A percentile compares a stretch with the other conserved stretches of the same genome.
Conservation (phyloP, 1,140 invertebrate species). For the Plectus sambesii region DNA sequence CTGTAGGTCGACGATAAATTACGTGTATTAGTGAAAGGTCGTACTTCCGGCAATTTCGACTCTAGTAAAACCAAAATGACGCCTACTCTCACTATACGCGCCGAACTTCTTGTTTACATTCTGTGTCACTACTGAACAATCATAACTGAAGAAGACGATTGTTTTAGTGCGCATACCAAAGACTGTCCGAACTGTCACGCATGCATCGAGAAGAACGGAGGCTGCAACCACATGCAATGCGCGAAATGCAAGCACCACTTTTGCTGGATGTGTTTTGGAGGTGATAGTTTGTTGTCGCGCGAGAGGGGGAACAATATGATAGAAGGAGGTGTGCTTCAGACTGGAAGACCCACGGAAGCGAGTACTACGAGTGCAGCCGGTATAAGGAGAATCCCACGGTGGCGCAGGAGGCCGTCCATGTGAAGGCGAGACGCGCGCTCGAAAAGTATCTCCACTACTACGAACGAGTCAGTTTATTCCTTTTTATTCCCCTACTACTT, state of each 20-base stretch:
- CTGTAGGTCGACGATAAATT: no score
- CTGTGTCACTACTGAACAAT: no score
- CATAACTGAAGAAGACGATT: no score
- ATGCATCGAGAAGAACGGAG: conserved; percentile 99
- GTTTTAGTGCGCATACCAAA: conserved; percentile 42
- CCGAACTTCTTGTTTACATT: no score
- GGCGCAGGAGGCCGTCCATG: conserved; percentile 85
- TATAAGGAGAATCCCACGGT: conserved; percentile 98
- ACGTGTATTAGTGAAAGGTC: no score
- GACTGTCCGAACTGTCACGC: conserved; percentile 96
- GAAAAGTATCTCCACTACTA: conserved; percentile 99
- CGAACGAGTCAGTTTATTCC: conserved; percentile 96
- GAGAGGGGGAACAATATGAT: neutral
- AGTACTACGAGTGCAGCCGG: conserved; percentile 97
- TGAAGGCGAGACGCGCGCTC: conserved; percentile 77
- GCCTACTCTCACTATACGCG: no score
- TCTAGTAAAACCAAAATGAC: no score
- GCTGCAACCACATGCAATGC: conserved; percentile 98
- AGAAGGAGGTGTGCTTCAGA: conserved; percentile 51
- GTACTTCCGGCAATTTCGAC: no score
- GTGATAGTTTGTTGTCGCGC: no score
- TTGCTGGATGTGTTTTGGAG: conserved; percentile 94
- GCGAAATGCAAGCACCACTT: conserved; percentile 96
- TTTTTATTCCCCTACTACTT: no score
- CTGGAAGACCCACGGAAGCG: conserved; percentile 93